Evolutionary conservation across 2,113 vertebrate species (phyloP), one percentile per base, ranked within the genome.

Genomic region (Tyto alba): DNA sequence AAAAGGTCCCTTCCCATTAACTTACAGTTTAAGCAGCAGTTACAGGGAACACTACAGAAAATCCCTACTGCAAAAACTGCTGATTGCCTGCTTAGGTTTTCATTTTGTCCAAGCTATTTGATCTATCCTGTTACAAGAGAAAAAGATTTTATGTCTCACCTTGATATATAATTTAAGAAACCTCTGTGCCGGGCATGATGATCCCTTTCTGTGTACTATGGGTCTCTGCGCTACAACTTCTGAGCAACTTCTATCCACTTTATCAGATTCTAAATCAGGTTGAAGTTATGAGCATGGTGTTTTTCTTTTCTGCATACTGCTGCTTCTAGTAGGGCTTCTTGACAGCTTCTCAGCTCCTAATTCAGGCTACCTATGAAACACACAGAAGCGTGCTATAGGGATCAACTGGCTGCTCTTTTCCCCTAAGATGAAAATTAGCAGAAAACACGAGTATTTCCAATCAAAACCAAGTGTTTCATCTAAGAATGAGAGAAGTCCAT

Each of bases 271-370:
- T 90, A 67, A 81, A 85, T 83, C 74, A 71, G 53, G 26, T 9
- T 79, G 38, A 78, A 87, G 14, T 73, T 76, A 19, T 19, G 45
- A 91, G 16, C 48, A 27, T 45, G 43, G 22, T 67, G 73, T 38
- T 87, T 85, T 79, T 21, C 55, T 88, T 88, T 7, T 0, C 74
- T 71, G 16, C 52, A 36, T 53, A 20, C 36, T 40, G 53, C 78
- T 94, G 50, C 57, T 85, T 52, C 55, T 82, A 36, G 38, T 32
- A 23, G 20, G 34, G n/a, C 92, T 91, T 96, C 86, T 26, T 85
- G 81, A 55, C 74, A 79, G 71, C 41, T 73, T 89, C 69, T 88
- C 66, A 92, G 81, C 55, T 95, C 38, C 48, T 87, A 81, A 47
- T 81, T 84, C 94, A 75, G 50, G 60, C 47, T 93, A 69, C 38